Evolutionary conservation across 2,888 invertebrate species (phyloP).

Genomic region (Trissonchulus sp.): DNA sequence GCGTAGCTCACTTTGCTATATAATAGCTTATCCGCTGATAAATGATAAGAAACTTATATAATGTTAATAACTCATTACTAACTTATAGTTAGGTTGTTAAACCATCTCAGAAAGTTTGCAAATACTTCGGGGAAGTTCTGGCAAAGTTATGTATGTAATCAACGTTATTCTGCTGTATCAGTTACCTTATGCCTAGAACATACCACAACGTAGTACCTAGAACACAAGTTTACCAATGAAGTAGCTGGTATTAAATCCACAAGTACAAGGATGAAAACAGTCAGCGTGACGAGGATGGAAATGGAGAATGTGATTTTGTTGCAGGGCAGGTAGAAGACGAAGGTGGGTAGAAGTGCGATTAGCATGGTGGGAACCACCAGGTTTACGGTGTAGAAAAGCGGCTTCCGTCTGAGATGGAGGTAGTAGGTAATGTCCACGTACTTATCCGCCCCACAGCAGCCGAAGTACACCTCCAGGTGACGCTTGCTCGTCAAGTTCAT

Average conservation of each 20-base stretch:
- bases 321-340: conserved; percentile 47
- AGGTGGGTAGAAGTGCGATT: conserved; percentile 50
- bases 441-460: conserved; percentile 50
- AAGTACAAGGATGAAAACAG: conserved; percentile 18
- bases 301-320: conserved; percentile 23
- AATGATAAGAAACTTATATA: too few species aligned
- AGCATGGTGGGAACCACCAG: conserved; percentile 48
- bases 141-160: too few species aligned
- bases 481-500: conserved; percentile 45
- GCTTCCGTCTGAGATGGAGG: conserved; percentile 47
- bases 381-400: conserved; percentile 49
- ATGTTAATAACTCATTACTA: too few species aligned
- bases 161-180: too few species aligned
- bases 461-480: conserved; percentile 45
- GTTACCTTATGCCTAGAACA: too few species aligned
- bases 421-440: conserved; percentile 51
- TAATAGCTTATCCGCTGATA: too few species aligned
- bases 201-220: too few species aligned
- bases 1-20: too few species aligned
- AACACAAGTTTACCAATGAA: too few species aligned
- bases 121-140: too few species aligned
- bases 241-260: conserved; percentile 19
- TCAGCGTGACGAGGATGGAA: conserved; percentile 18
- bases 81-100: too few species aligned
- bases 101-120: too few species aligned